Percentiles rank a stretch among this genome's conserved stretches.
Conservation (phyloP, 2,888 invertebrate species). For the Tenthredo mesomela region DNA sequence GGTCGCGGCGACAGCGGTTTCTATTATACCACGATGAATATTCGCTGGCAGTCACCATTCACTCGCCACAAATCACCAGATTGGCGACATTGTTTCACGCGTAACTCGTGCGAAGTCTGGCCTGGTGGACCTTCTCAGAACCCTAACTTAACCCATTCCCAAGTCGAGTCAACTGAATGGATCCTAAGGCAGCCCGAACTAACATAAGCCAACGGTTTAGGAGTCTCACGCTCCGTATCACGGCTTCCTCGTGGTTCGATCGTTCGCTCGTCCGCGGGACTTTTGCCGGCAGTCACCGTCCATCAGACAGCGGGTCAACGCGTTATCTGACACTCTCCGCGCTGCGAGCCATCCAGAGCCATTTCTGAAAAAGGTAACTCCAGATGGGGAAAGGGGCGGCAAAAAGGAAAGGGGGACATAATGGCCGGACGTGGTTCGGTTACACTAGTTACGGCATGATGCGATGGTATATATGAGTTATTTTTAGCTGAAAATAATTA, state of each 20-base stretch:
- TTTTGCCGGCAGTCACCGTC: conserved; percentile 34
- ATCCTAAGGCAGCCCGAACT: conserved; percentile 13
- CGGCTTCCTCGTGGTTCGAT: conserved; percentile 33
- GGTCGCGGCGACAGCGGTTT: neutral
- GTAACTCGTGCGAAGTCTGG: conserved; percentile 29
- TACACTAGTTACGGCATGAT: conserved; percentile 44
- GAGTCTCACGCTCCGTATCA: conserved; percentile 43
- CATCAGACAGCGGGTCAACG: conserved; percentile 31
- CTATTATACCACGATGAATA: conserved; percentile 26
- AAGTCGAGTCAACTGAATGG: conserved; percentile 13
- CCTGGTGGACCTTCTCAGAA: conserved; percentile 20
- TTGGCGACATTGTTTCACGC: conserved; percentile 47
- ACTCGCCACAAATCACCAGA: conserved; percentile 32
- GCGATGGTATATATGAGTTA: conserved; percentile 34
- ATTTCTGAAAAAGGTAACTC: conserved; percentile 27
- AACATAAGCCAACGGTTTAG: conserved; percentile 35
- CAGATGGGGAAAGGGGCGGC: neutral
- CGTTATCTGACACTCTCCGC: conserved; percentile 40
- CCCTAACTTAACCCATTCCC: conserved; percentile 25
- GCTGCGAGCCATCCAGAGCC: conserved; percentile 2
- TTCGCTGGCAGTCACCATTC: conserved; percentile 6
- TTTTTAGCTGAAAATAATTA: conserved; percentile 48
- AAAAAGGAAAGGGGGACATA: conserved; percentile 27
- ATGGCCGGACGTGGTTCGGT: conserved; percentile 52
- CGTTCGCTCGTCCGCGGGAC: conserved; percentile 21